Conservation (phyloP, 2,113 vertebrate species). For the Cyprinus carpio region DNA sequence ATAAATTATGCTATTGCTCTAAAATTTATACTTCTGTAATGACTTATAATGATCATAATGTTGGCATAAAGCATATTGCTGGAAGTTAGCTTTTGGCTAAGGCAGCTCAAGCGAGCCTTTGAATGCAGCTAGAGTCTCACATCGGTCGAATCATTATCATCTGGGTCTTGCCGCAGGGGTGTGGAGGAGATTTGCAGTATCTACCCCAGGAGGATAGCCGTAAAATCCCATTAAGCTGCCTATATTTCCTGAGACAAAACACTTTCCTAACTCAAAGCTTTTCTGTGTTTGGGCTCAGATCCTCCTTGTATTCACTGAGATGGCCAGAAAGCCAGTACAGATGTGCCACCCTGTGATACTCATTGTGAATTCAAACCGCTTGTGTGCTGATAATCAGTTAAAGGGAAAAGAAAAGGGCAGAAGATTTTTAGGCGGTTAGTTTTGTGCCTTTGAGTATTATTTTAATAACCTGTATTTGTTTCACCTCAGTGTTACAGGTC, state of each 20-base stretch:
- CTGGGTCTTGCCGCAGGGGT: constrained; percentile 56
- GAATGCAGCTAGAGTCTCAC: constrained; percentile 45
- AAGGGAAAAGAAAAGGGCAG: neutral
- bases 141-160: constrained; percentile 63
- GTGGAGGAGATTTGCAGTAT: constrained; percentile 66
- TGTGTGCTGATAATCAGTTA: constrained; percentile 8
- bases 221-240: constrained; percentile 71
- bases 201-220: constrained; percentile 64
- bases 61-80: constrained; percentile 23
- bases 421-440: neutral
- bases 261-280: constrained; percentile 62
- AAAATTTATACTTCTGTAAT: constrained; percentile 15
- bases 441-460: constrained; percentile 20
- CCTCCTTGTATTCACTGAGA: neutral
- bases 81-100: constrained; percentile 27
- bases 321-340: neutral
- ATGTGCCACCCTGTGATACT: neutral
- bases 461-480: constrained; percentile 51
- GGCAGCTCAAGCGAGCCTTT: constrained; percentile 26
- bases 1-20: constrained; percentile 13
- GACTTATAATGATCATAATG: constrained; percentile 21
- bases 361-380: neutral
- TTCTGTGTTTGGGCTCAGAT: constrained; percentile 48
- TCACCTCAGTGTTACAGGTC: constrained; percentile 25
- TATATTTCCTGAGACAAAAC: constrained; percentile 73